Base-by-base conservation (phyloP, 2,888 invertebrate genomes). In the Aphelenchoides bicaudatus region DNA sequence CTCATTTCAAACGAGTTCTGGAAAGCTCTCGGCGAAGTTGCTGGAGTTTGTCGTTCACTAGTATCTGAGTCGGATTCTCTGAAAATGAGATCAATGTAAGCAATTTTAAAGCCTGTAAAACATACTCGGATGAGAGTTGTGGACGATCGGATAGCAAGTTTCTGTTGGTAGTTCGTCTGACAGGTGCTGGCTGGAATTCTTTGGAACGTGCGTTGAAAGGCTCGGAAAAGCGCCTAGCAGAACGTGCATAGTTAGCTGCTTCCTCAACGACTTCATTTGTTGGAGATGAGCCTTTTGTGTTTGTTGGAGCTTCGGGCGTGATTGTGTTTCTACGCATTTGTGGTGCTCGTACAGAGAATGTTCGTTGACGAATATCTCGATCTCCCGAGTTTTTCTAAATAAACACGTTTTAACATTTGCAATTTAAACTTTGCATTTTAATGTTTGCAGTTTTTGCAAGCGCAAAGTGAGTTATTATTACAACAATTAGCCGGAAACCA, bases 171-270 rank as follows among this genome's bases (percentile, higher is more conserved):
- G n/a, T n/a, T n/a, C n/a, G n/a, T n/a, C n/a, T n/a, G n/a, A n/a
- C n/a, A n/a, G n/a, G n/a, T n/a, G n/a, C n/a, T n/a, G n/a, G n/a
- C n/a, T n/a, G 43, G 43, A 6, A n/a, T 43, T 43, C 25, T 25
- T 6, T 19, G 43, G 10, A 43, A 25, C 52, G 31, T 10, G 39
- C 48, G 21, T 53, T 53, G 23, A 49, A 23, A 25, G 53, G 53
- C 47, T 53, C 53, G 39, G 53, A 53, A 25, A 48, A 53, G 47
- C 53, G 53, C 13, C 53, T 39, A 3, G 23, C 48, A 13, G 8
- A 5, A 8, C n/a, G n/a, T n/a, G n/a, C n/a, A n/a, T n/a, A n/a
- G 23, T 21, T 8, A 6, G 43, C 43, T 43, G 8, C 23, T 6
- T 10, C 21, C 16, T 34, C 16, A 16, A 16, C 13, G 13, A 13